These are phyloP conservation scores for Mythimna vitellina DNA, from an alignment of 2,888 invertebrate species.

Conservation along the genomic window DNA sequence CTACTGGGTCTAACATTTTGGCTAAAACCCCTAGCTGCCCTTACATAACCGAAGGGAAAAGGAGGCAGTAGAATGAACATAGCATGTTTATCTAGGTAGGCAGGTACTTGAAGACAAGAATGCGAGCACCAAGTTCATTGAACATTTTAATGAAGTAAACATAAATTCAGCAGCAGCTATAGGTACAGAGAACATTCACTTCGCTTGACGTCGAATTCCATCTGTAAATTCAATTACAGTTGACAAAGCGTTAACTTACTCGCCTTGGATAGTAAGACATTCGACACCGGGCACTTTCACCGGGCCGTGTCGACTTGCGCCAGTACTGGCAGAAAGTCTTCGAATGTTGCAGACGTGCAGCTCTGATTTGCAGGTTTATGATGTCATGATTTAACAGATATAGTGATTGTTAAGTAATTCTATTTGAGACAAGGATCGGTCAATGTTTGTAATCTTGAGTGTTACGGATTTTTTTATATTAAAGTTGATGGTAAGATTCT, in stretches of 20 bases:
- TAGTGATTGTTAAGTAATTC: slow-evolving; percentile 25
- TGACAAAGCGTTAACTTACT: slow-evolving; percentile 77
- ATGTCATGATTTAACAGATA: slow-evolving; percentile 19
- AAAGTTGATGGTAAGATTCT: background rate
- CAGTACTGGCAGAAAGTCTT: slow-evolving; percentile 47
- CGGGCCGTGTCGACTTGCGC: slow-evolving; percentile 51
- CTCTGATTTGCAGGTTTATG: slow-evolving; percentile 37
- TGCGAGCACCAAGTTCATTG: slow-evolving; percentile 28
- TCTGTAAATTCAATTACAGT: slow-evolving; percentile 77
- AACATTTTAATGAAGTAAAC: slow-evolving; percentile 53
- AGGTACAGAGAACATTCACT: slow-evolving; percentile 55
- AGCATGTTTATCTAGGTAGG: slow-evolving; percentile 7
- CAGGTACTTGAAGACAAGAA: slow-evolving; percentile 21
- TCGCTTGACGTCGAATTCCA: slow-evolving; percentile 62
- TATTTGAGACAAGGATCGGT: slow-evolving; percentile 15
- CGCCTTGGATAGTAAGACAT: slow-evolving; percentile 75
- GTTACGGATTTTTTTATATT: background rate
- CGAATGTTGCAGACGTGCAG: slow-evolving; percentile 19
- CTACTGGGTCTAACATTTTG: background rate
- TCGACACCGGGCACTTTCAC: slow-evolving; percentile 82
- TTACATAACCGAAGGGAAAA: background rate
- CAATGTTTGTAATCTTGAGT: slow-evolving; percentile 1
- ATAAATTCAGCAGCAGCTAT: slow-evolving; percentile 41
- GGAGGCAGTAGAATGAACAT: slow-evolving; percentile 5
- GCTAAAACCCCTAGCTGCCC: background rate